Base-by-base conservation (phyloP, 2,797 vertebrate species). In the Carcharodon carcharias region DNA sequence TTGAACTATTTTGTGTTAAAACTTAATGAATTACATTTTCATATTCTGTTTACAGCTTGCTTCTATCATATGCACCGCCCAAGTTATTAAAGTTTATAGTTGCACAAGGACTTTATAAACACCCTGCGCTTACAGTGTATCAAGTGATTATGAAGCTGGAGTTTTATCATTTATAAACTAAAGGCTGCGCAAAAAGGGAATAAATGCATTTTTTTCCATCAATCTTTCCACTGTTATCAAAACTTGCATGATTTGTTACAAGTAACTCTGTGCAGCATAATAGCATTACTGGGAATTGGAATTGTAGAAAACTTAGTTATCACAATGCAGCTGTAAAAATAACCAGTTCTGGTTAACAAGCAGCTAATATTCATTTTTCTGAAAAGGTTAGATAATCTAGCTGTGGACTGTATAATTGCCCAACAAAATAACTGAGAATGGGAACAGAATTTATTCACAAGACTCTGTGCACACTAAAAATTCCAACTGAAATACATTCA, bases 191-290 rank as follows among this genome's bases (percentile, higher is more conserved):
- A 91, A 85, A 0, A 61, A 93, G 61, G n/a, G n/a, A 65, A 45
- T 67, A 65, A 93, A 65, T 65, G 63, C 35, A 65, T 65, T 23
- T 92, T 92, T 93, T 65, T 93, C 56, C 61, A 23, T 65, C 18
- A 67, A 65, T 7, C 61, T 3, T 63, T n/a, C 91, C 45, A 65
- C 7, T 93, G n/a, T 63, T 67, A 45, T 45, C 91, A 12, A 45
- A 65, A 67, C 65, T n/a, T 93, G 91, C n/a, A 45, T 67, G 9
- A 93, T 67, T 93, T 67, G 61, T 45, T 67, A 45, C 1, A 28
- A n/a, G 35, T 91, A 91, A 61, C 56, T 91, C 45, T 40, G 61
- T 93, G 91, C n/a, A 93, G 67, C 91, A 93, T 26, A 40, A 67
- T 65, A 67, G 16, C 26, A 21, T 93, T 40, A 45, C n/a, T 45